Conservation (phyloP, 2,797 vertebrate species). For the Glossophaga mutica region DNA sequence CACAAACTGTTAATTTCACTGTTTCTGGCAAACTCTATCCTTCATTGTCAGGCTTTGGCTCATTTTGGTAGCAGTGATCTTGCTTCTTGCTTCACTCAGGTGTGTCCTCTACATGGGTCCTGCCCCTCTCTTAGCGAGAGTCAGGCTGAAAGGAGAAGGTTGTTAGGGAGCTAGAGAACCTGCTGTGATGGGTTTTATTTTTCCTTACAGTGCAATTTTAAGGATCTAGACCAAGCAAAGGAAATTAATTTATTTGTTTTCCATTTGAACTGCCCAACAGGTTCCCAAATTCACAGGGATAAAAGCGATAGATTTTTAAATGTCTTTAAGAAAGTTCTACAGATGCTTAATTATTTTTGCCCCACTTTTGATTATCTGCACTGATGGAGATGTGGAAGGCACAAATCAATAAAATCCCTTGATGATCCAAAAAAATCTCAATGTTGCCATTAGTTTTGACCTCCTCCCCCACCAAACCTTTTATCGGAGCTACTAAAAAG, state of each 20-base stretch:
- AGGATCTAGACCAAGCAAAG: slow-evolving; percentile 50
- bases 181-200: slow-evolving; percentile 42
- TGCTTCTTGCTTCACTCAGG: slow-evolving; percentile 8
- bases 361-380: slow-evolving; percentile 62
- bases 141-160: slow-evolving; percentile 10
- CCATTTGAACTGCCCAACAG: slow-evolving; percentile 46
- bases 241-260: slow-evolving; percentile 65
- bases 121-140: slow-evolving; percentile 16
- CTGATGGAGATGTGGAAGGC: slow-evolving; percentile 57
- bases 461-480: slow-evolving; percentile 70
- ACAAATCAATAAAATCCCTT: slow-evolving; percentile 66
- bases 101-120: not conserved
- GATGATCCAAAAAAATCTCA: slow-evolving; percentile 64
- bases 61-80: not conserved
- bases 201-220: slow-evolving; percentile 39
- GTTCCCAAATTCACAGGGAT: slow-evolving; percentile 48
- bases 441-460: slow-evolving; percentile 63
- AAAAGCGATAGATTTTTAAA: slow-evolving; percentile 49
- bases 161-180: not conserved
- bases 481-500: slow-evolving; percentile 71
- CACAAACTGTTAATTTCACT: not conserved
- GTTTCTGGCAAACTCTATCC: not conserved
- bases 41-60: not conserved
- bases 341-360: slow-evolving; percentile 66
- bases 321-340: slow-evolving; percentile 64